Base-by-base conservation (phyloP, 2,888 invertebrate species). In the Tryphoninae sp. region DNA sequence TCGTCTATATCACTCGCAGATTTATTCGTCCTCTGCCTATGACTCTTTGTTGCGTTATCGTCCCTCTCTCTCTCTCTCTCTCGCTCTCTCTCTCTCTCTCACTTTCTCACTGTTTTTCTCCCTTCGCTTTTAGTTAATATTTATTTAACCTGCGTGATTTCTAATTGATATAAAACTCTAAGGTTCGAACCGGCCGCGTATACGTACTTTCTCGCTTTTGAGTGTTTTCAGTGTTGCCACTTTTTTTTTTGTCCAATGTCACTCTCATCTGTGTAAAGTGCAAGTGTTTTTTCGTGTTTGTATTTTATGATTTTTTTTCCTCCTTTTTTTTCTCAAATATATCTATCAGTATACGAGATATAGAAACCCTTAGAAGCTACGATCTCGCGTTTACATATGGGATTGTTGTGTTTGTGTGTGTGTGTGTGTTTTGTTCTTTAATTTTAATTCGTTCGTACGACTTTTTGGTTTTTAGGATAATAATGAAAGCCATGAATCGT, bases 161-260 rank as follows among this genome's bases (percentile, higher is more conserved):
- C 71, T 81, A 71, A 79, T 79, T 72, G 51, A 84, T 82, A 82
- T 77, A 84, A 84, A 84, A 84, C 62, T 84, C 80, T 80, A 82
- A 77, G 69, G 76, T 77, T 79, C 58, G 61, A 82, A 77, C 61
- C 64, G 26, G 68, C 61, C 55, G 59, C 78, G 45, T 51, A 33
- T 16, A 68, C 67, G 67, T 80, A 80, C 72, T 80, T 80, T 80
- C 80, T 76, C 76, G 68, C 80, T 77, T 77, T 67, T 65, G 26
- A 59, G 51, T 67, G 59, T 71, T 72, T 42, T n/a, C 23, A 55
- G 49, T 53, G n/a, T 62, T 61, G 61, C 22, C 16, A 23, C 13
- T 58, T 49, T 23, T 71, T 33, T n/a, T 22, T n/a, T 53, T 59
- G 1, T 26, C 40, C 4, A 40, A 9, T 61, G 6, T 61, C 26